Base-by-base conservation (phyloP, 2,888 invertebrate genomes). In the Lingula anatina region DNA sequence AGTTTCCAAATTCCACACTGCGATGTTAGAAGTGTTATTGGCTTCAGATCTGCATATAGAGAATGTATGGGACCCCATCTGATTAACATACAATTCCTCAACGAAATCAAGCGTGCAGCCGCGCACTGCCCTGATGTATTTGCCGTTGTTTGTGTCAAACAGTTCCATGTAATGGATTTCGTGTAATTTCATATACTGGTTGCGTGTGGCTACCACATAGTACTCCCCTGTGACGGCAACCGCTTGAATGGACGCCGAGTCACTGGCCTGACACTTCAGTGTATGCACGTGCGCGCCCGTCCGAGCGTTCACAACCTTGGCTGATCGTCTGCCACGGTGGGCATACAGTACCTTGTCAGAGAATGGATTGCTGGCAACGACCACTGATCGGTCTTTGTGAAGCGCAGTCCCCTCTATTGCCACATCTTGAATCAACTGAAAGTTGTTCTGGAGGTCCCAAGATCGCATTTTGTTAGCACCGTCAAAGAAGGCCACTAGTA, bases 1-100 rank as follows among this genome's bases (percentile, higher is more conserved):
- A 1, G 74, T 75, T 56, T 75, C 75, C 35, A 75, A 55, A 51
- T 75, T 75, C 71, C 73, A 75, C 2, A 71, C 57, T 15, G 68
- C 70, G 18, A 75, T 64, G 53, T 74, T 66, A 1, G 73, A 69
- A 7, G 64, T 63, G 40, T 64, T 62, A 31, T 49, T 61, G 41
- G 62, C 57, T 41, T 65, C 61, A 1, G 68, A 68, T 4, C 61
- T 54, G 43, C 66, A 68, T 2, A 70, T 55, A 7, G 65, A 66
- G 18, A 75, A 55, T 3, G 66, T 71, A 47, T 74, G 74, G 5
- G 70, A 71, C 1, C 73, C 72, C 0, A 62, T 53, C 21, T 63
- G 54, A 47, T 71, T 73, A 7, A 71, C 60, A 36, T 62, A 57
- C 18, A 75, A 46, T 21, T 67, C 64, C 3, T 49, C 53, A 3